These are phyloP conservation scores for Vicugna pacos DNA, from an alignment of 2,113 vertebrate genomes.

Conservation along the genomic window DNA sequence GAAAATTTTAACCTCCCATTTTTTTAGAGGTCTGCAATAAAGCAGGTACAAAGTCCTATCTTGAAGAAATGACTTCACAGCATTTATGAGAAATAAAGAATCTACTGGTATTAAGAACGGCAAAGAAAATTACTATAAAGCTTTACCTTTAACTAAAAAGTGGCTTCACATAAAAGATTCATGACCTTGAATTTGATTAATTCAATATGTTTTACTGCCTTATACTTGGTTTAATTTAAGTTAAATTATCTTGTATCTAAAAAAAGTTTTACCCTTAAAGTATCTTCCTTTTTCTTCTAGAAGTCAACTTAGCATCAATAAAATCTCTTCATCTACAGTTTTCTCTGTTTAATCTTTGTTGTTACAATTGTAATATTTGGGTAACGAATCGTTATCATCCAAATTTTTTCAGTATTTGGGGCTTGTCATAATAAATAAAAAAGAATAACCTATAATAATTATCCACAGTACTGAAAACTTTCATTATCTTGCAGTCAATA, in stretches of 20 bases:
- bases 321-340: constrained; percentile 21
- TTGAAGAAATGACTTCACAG: constrained; percentile 35
- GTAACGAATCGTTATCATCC: background rate
- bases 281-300: constrained; percentile 60
- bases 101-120: constrained; percentile 69
- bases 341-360: background rate
- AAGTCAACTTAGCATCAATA: constrained; percentile 59
- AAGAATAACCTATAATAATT: background rate
- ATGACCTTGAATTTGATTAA: constrained; percentile 71
- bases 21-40: constrained; percentile 58
- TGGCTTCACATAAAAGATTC: constrained; percentile 73
- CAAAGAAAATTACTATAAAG: constrained; percentile 63
- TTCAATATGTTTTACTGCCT: constrained; percentile 68
- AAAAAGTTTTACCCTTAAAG: constrained; percentile 44
- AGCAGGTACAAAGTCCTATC: constrained; percentile 58
- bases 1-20: constrained; percentile 36
- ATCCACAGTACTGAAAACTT: background rate
- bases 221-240: constrained; percentile 73
- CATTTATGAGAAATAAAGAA: constrained; percentile 69
- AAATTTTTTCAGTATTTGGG: background rate
- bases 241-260: constrained; percentile 59
- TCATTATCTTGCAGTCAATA: background rate
- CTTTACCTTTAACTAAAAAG: constrained; percentile 64
- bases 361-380: background rate
- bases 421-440: background rate